Conservation (phyloP, 2,888 invertebrate genomes). For the Ommatoiulus sabulosus region DNA sequence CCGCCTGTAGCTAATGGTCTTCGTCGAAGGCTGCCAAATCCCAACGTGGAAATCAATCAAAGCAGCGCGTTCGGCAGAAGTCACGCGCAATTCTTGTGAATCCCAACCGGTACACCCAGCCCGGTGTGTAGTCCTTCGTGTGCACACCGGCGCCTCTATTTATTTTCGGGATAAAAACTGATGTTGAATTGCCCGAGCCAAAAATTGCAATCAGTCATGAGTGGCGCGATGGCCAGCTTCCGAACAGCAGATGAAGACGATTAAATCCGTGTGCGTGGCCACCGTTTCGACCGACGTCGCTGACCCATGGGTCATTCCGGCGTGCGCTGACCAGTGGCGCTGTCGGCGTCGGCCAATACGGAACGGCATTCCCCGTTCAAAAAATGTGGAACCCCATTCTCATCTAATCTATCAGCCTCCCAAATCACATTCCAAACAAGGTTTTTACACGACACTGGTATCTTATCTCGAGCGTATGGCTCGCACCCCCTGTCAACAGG, state of each 20-base stretch:
- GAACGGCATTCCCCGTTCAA: slow-evolving; percentile 30
- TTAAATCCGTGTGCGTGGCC: background rate
- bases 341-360: background rate
- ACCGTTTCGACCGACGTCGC: background rate
- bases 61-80: background rate
- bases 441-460: slow-evolving; percentile 51
- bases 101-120: background rate
- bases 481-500: slow-evolving; percentile 40
- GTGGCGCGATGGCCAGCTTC: slow-evolving; percentile 17
- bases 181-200: background rate
- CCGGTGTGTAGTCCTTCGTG: slow-evolving; percentile 7
- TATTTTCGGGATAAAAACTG: background rate
- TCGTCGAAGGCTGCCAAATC: background rate
- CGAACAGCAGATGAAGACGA: slow-evolving; percentile 1
- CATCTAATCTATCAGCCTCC: slow-evolving; percentile 44
- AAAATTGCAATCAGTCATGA: slow-evolving; percentile 36
- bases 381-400: slow-evolving; percentile 17
- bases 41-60: background rate
- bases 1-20: background rate
- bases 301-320: background rate
- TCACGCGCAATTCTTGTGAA: background rate
- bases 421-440: slow-evolving; percentile 51
- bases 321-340: background rate
- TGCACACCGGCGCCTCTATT: background rate
- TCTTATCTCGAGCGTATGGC: slow-evolving; percentile 50